phyloP scores from a whole-genome alignment of 1,140 invertebrate species.

The Microplitis mediator region DNA sequence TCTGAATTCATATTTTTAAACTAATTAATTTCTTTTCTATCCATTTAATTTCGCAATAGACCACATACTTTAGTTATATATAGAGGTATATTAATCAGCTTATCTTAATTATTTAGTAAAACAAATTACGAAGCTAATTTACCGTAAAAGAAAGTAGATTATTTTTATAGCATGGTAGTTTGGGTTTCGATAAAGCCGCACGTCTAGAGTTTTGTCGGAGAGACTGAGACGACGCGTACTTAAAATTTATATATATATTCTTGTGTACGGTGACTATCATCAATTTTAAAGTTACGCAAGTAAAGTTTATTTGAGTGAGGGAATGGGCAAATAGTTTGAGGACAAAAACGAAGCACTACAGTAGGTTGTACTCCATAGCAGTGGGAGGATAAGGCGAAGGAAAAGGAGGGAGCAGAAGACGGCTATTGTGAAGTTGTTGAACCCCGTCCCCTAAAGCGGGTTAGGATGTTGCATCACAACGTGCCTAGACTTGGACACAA shows the following conservation, averaged over 20 bases:
- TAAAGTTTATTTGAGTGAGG: slow-evolving; percentile 46
- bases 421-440: slow-evolving; percentile 48
- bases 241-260: slow-evolving; percentile 25
- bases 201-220: neutral
- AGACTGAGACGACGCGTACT: neutral
- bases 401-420: slow-evolving; percentile 6
- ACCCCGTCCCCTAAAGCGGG: slow-evolving; percentile 15
- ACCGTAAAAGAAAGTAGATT: too few relatives aligned
- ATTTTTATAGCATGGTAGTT: neutral
- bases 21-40: too few relatives aligned
- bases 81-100: too few relatives aligned
- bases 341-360: neutral
- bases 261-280: slow-evolving; percentile 38
- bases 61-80: too few relatives aligned
- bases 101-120: too few relatives aligned
- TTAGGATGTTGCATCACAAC: neutral
- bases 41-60: too few relatives aligned
- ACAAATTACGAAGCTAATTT: too few relatives aligned
- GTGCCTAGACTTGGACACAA: slow-evolving; percentile 1
- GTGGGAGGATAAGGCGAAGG: neutral
- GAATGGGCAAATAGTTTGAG: slow-evolving; percentile 23
- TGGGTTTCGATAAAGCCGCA: neutral
- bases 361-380: neutral
- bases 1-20: too few relatives aligned
- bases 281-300: slow-evolving; percentile 50